Conservation (phyloP, 2,888 invertebrate genomes). For the Mythimna lalbum region DNA sequence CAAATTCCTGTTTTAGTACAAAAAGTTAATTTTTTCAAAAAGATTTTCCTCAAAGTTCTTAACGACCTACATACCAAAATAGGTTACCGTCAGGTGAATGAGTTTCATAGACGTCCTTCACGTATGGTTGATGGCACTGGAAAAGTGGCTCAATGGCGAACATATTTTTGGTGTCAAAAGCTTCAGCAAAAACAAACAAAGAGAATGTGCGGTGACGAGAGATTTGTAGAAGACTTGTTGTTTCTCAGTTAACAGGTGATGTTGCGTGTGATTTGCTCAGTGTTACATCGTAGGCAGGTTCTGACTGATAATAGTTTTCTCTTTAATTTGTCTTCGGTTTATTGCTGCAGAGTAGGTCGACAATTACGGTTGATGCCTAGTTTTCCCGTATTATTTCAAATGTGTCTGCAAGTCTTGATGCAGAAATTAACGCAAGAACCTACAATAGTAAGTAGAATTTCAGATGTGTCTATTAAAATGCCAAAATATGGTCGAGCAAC, state of each 20-base stretch:
- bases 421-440: not conserved
- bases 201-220: conserved; percentile 57
- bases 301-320: conserved; percentile 41
- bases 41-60: not conserved
- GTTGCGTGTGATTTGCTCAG: conserved; percentile 47
- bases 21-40: too few species aligned
- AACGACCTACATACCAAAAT: conserved; percentile 36
- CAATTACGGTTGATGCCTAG: conserved; percentile 12
- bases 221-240: conserved; percentile 56
- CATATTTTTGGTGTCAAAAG: conserved; percentile 63
- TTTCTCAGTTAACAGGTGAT: conserved; percentile 48
- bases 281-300: conserved; percentile 41
- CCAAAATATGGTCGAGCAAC: too few species aligned
- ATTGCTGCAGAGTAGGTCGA: conserved; percentile 31
- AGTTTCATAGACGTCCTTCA: conserved; percentile 57
- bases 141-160: conserved; percentile 63
- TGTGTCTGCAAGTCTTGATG: not conserved
- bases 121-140: conserved; percentile 38
- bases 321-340: conserved; percentile 42
- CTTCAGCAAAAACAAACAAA: conserved; percentile 56
- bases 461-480: not conserved
- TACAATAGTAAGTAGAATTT: not conserved
- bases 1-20: not conserved
- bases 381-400: conserved; percentile 31
- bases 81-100: conserved; percentile 48